Base-by-base conservation (phyloP, 64 coral and sea anemone species). In the Montipora foliosa region DNA sequence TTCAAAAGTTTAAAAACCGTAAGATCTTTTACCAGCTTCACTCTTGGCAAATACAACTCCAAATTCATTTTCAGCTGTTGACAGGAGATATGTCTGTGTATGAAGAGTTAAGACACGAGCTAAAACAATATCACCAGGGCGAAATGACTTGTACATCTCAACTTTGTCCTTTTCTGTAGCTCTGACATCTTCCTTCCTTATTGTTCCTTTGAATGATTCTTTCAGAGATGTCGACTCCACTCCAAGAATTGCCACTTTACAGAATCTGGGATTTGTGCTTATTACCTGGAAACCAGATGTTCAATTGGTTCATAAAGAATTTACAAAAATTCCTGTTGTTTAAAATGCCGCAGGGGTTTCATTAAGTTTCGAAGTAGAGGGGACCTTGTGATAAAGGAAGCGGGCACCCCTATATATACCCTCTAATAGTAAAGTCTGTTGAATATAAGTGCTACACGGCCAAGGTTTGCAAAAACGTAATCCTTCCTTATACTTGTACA, bases 31-130 rank as follows among this genome's bases (percentile, higher is more conserved):
- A 99, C 97, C 97, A 92, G 94, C 84, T 90, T 99, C 97, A 94
- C 97, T 96, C 89, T 94, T 99, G 47, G 97, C 97, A 92, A 99
- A 99, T 62, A 99, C 89, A 37, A 99, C 97, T 73, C 97, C 97
- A 11, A 99, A 87, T 55, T 96, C 94, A 90, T 99, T 99, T 45
- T 99, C 97, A 80, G 97, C 97, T 70, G 97, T 99, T 9, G 97
- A 96, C 29, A 99, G 60, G 5, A 94, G 84, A 62, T 99, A 99
- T 4, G 97, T 94, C 20, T 94, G 97, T 37, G 95, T 87, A 90
- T 99, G 92, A 74, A 96, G 79, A 70, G 97, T 96, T 47, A 88
- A 92, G 4, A 99, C 97, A 76, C 84, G 94, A 48, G 95, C 97
- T 72, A 96, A 66, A 49, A 99, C 94, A 76, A 99, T 96, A 75